phyloP scores from a whole-genome alignment of 2,113 vertebrate genomes.

The Pachypanchax playfairii region DNA sequence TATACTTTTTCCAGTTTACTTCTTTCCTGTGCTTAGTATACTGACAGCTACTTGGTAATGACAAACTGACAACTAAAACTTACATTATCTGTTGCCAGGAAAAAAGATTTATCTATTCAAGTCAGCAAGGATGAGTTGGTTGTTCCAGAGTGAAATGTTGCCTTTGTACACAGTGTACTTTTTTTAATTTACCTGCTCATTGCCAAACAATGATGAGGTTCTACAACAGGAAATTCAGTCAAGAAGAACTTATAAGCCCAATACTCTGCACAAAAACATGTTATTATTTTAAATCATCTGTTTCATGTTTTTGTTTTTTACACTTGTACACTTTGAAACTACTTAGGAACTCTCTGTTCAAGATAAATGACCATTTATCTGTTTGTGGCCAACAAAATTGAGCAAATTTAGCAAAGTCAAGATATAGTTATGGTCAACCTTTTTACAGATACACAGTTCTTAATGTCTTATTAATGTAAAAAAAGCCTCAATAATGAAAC shows the following conservation, averaged over 20 bases:
- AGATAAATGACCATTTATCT: constrained; percentile 2
- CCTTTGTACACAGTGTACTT: constrained; percentile 7
- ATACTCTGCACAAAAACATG: neutral
- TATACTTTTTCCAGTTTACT: neutral
- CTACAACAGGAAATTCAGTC: constrained; percentile 12
- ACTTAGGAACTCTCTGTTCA: neutral
- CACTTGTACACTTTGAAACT: neutral
- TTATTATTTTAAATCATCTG: constrained; percentile 23
- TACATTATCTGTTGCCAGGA: constrained; percentile 5
- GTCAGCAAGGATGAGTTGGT: constrained; percentile 12
- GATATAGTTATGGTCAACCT: too few relatives aligned
- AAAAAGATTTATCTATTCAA: constrained; percentile 9
- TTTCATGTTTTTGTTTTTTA: constrained; percentile 6
- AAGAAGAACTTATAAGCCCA: constrained; percentile 6
- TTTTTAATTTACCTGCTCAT: constrained; percentile 38
- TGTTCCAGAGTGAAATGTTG: constrained; percentile 16
- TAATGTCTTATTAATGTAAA: neutral
- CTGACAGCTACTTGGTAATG: neutral
- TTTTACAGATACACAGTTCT: too few relatives aligned
- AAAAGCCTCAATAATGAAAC: neutral
- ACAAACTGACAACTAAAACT: neutral
- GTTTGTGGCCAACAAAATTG: neutral
- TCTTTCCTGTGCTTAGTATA: neutral
- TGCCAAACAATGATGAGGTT: constrained; percentile 24
- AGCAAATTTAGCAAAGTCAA: too few relatives aligned